A percentile compares a stretch with the other conserved stretches of the same genome.
Evolutionary conservation across 1,140 invertebrate genomes (phyloP).

Genomic region (Diorhabda sublineata): DNA sequence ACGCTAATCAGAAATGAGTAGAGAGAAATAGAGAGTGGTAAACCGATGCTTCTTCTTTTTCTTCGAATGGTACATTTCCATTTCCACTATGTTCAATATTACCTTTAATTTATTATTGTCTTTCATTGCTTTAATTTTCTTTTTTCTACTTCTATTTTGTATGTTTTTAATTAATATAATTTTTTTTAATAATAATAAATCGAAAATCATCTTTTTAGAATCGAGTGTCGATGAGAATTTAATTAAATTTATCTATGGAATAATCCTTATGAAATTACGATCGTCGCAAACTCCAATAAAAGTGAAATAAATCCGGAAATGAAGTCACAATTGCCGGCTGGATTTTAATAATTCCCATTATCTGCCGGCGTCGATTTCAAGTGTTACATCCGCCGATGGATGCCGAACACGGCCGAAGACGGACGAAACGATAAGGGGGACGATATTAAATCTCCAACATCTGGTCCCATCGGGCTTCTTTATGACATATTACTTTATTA

Average conservation of each 20-base stretch:
- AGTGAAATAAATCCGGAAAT: conserved; percentile 31
- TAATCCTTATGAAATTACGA: not conserved
- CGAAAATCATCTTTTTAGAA: too few species aligned
- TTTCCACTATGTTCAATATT: too few species aligned
- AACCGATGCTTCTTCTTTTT: too few species aligned
- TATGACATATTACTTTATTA: conserved; percentile 50
- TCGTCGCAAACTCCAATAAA: conserved; percentile 13
- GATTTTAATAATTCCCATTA: conserved; percentile 34
- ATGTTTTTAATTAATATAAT: too few species aligned
- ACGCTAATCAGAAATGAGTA: too few species aligned
- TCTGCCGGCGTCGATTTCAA: conserved; percentile 21
- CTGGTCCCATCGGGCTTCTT: conserved; percentile 42
- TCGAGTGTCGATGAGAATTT: too few species aligned
- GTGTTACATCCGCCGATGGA: conserved; percentile 18
- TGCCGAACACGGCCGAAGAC: conserved; percentile 20
- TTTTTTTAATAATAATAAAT: too few species aligned
- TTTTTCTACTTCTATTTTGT: too few species aligned
- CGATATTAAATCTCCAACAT: conserved; percentile 46
- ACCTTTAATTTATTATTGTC: too few species aligned
- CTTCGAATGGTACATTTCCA: too few species aligned
- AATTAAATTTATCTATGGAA: not conserved
- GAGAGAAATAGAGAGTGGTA: too few species aligned
- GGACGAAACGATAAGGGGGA: conserved; percentile 17
- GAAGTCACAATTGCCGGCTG: conserved; percentile 26
- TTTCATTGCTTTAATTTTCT: too few species aligned